Base-by-base conservation (phyloP, 2,888 invertebrate species). In the Rosalia funebris region DNA sequence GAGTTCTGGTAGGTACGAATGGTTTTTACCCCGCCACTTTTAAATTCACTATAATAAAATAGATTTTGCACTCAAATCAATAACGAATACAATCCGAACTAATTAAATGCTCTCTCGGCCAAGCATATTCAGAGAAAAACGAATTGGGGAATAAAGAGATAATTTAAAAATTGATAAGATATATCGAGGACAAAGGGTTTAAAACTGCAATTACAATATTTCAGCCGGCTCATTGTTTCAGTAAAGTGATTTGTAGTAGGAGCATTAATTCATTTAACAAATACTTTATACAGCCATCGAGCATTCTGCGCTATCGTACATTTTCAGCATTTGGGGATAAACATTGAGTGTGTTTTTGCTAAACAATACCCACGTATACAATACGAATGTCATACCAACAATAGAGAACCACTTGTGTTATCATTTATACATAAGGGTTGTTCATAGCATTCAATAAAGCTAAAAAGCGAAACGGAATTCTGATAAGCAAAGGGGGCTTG, bases 401-500 rank as follows among this genome's bases (percentile, higher is more conserved):
- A 67, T 62, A 48, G 62, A 25, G 25, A 36, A 42, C 60, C 55
- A 55, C 60, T 63, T 63, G 59, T 57, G 58, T 61, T 65, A 67
- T 67, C 65, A 63, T 65, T 67, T 63, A 61, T 61, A 61, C 57
- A 59, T 61, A 63, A 65, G 64, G 66, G 60, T 53, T 59, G 61
- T 56, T 64, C 48, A 60, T 50, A 39, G 63, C 52, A 61, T 56
- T 64, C 58, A 68, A 62, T 66, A 60, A 62, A 55, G 58, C 64
- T 62, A 58, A 64, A 68, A 66, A 61, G 66, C 63, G 46, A 59
- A 57, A 52, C 55, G 57, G 53, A 42, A 57, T 65, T 66, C 64
- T 64, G 68, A 68, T 66, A 68, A 68, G 57, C 50, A 17, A n/a
- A 36, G 48, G 17, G 19, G 31, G 44, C 42, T 39, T 15, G 34